Percentiles rank a stretch among this genome's conserved stretches.
These are phyloP conservation scores for Coelinius sp. DNA, from an alignment of 2,888 invertebrate genomes.

Conservation along the genomic window DNA sequence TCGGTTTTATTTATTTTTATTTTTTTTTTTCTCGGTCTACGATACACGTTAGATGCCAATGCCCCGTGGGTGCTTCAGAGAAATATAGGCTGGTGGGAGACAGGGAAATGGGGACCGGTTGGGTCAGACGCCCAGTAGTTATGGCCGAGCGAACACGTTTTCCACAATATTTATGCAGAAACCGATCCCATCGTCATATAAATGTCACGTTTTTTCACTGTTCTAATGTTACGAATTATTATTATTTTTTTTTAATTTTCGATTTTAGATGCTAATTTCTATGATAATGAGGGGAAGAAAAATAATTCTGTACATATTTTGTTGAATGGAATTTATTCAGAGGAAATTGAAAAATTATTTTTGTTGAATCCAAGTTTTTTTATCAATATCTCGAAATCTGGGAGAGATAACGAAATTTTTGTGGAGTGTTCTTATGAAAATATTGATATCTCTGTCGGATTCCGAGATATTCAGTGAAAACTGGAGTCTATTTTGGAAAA, in stretches of 20 bases:
- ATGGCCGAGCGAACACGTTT: constrained; percentile 27
- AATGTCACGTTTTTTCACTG: constrained; percentile 43
- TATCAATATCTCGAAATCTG: too few relatives aligned
- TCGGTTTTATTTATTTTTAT: constrained; percentile 54
- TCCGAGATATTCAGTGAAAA: too few relatives aligned
- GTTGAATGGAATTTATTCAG: not conserved
- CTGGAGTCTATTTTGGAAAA: too few relatives aligned
- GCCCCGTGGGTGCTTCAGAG: constrained; percentile 23
- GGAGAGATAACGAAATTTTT: too few relatives aligned
- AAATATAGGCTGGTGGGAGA: constrained; percentile 16
- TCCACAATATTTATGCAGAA: constrained; percentile 22
- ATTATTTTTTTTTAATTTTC: not conserved
- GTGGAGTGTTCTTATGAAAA: too few relatives aligned
- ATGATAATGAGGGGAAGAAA: not conserved
- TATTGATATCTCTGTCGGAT: too few relatives aligned
- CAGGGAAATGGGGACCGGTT: constrained; percentile 31
- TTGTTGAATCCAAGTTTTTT: too few relatives aligned
- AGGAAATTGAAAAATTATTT: not conserved
- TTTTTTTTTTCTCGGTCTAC: constrained; percentile 3
- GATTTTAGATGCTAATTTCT: not conserved
- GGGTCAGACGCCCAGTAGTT: constrained; percentile 30
- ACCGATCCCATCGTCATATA: constrained; percentile 20
- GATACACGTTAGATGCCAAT: constrained; percentile 28
- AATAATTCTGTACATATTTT: too few relatives aligned
- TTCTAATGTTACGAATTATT: not conserved